Conservation (phyloP, 2,113 vertebrate species). For the Suricata suricatta region DNA sequence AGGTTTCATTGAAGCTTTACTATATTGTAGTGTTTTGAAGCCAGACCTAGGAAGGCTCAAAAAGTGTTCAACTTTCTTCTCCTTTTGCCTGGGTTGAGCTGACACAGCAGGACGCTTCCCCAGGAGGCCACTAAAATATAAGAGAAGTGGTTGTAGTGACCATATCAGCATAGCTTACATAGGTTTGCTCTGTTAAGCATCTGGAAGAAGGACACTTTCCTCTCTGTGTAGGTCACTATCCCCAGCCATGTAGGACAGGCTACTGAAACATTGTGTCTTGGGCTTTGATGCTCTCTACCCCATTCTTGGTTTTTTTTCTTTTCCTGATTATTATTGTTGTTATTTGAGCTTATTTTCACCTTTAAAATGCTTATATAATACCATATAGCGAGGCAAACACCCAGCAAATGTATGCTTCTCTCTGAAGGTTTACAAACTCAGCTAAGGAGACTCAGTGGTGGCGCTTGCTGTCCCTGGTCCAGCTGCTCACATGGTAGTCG, state of each 20-base stretch:
- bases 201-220: background rate
- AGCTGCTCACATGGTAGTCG: accelerated
- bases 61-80: background rate
- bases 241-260: background rate
- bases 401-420: background rate
- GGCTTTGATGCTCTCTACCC: background rate
- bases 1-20: background rate
- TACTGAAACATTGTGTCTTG: background rate
- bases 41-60: background rate
- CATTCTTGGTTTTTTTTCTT: background rate
- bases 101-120: background rate
- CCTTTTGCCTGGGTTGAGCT: background rate
- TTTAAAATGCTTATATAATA: background rate
- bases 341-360: background rate
- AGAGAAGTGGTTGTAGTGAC: background rate
- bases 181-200: background rate
- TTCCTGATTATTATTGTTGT: background rate
- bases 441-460: background rate
- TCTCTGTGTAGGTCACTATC: background rate
- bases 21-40: background rate
- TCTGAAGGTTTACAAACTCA: background rate
- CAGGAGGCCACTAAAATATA: background rate
- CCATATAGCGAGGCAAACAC: background rate
- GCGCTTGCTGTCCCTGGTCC: background rate
- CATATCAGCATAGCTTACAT: background rate